A percentile compares a stretch with the other conserved stretches of the same genome.
Conservation (phyloP, 2,888 invertebrate species). For the Rhaphigaster nebulosa region DNA sequence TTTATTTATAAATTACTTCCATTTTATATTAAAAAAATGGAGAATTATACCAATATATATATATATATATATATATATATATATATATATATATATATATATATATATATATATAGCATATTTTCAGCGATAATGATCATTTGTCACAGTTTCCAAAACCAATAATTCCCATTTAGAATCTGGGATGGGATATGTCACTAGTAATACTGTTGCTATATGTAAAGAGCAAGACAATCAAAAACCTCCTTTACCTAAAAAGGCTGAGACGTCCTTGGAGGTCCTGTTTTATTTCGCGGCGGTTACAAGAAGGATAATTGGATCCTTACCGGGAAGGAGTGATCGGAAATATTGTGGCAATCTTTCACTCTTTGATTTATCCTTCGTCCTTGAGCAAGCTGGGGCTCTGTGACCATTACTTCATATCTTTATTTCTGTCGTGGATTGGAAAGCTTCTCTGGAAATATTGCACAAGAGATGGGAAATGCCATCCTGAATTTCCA, state of each 20-base stretch:
- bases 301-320: slow-evolving; percentile 11
- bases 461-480: neutral
- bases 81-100: too few relatives aligned
- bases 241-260: neutral
- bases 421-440: neutral
- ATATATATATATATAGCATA: too few relatives aligned
- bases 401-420: neutral
- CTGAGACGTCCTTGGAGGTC: neutral
- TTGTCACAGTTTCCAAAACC: too few relatives aligned
- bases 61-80: too few relatives aligned
- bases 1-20: too few relatives aligned
- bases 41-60: too few relatives aligned
- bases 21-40: too few relatives aligned
- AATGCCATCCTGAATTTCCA: neutral
- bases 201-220: neutral
- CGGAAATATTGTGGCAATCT: neutral
- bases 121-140: too few relatives aligned
- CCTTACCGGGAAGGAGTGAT: neutral
- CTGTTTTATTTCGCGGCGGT: neutral
- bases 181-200: too few relatives aligned
- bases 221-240: neutral
- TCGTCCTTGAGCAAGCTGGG: neutral
- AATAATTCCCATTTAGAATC: too few relatives aligned
- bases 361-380: neutral
- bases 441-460: neutral